Base-by-base conservation (phyloP, 2,888 invertebrate genomes). In the Sinotaia quadrata region DNA sequence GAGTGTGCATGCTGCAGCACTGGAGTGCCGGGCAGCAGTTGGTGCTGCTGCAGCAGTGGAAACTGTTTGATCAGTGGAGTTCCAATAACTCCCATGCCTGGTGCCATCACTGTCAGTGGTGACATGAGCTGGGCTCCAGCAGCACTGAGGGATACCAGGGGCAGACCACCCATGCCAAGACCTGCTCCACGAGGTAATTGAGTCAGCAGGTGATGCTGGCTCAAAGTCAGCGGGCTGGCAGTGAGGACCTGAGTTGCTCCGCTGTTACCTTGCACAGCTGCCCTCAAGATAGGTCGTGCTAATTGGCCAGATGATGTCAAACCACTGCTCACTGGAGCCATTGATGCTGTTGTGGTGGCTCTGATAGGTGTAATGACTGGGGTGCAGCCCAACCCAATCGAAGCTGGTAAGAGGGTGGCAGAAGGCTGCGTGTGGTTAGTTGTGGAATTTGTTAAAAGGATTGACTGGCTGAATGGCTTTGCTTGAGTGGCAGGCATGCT, bases 21-120 rank as follows among this genome's bases (percentile, higher is more conserved):
- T 7, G 24, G 54, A 18, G 54, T 29, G 7, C 77, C 76, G 4
- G 76, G 68, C 47, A 75, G 78, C 24, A 79, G 49, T 18, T 78
- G 41, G 15, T 77, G 78, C 7, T 75, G 75, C 18, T 75, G 72
- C 29, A 81, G 71, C 18, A 79, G 75, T 0, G 80, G 75, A 8
- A 79, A 73, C 37, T 78, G 76, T 65, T 80, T 79, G 44, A 81
- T 69, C 52, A 74, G 75, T 0, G 76, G 73, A 18, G 78, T 67
- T 21, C 69, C 68, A 15, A 70, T 15, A 24, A 67, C 59, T 4
- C 71, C 79, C 31, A 80, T 68, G 1, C 73, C 74, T 15, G 81
- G 78, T 3, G 81, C 78, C 80, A 80, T 78, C n/a, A 80, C 76
- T 4, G 81, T 75, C 75, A 81, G 74, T 4, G 80, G 81, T 4